Base-by-base conservation (phyloP, 2,113 vertebrate species). In the Ramphastos sulfuratus region DNA sequence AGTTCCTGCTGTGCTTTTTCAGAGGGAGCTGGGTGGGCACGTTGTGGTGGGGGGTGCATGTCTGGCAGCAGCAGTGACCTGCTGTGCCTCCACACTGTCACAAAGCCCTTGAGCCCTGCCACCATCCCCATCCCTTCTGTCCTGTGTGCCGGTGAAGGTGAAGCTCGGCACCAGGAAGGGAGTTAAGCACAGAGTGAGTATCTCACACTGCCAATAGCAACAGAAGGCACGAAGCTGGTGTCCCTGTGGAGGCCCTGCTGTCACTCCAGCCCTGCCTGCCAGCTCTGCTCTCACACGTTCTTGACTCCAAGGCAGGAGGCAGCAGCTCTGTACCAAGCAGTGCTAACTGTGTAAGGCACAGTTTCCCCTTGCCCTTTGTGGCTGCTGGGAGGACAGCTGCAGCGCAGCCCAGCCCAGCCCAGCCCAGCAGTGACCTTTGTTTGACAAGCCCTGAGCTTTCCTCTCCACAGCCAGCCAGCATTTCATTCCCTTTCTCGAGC, bases 121-220 rank as follows among this genome's bases (percentile, higher is more conserved):
- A 52, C 23, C 50, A 52, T 25, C 12, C 50, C 50, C 50, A 24
- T 25, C 50, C 50, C 12, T 12, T 24, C 21, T 9, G 13, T 52
- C 50, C 44, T 44, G 5, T 2, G 0, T 0, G 0, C 25, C 1
- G 6, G n/a, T 6, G 35, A 37, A n/a, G 11, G 31, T 11, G 42
- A n/a, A 30, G 46, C 84, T 39, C 59, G 6, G 52, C n/a, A 1
- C 30, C 18, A 14, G 30, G 2, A 4, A 17, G 54, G 30, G 16
- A 30, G 42, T 5, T 15, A 31, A 31, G 28, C 9, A 6, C 35
- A 31, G 48, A 15, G 12, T 11, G 7, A n/a, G 56, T 39, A 2
- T 13, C 11, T 21, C 19, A 7, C 1, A 3, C 33, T 9, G 59
- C 7, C 16, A 8, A 10, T 17, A 3, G 30, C 31, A 17, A 3